Evolutionary conservation across 2,113 vertebrate species (phyloP), one percentile per base, ranked within the genome.

Genomic region (Trochalopteron elliotii): DNA sequence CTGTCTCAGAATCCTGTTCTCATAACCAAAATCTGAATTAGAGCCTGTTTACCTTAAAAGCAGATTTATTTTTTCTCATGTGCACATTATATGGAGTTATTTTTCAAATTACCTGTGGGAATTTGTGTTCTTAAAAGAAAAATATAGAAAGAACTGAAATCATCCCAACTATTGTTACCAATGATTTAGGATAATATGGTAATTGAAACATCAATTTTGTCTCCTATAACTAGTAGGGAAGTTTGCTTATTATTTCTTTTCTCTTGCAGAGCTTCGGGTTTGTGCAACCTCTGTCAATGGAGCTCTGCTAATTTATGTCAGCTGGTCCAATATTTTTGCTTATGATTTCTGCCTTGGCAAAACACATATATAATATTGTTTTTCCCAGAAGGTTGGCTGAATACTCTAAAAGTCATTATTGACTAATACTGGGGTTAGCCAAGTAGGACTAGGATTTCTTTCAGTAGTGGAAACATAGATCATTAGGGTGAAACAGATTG

Each of bases 311-410:
- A 91, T 92, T 89, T 94, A 22, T 92, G 37, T 82, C 93, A 93
- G 83, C 89, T 94, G 91, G 53, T 87, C 74, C 93, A 56, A 50
- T 93, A 93, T 71, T 92, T 93, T 91, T 95, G 65, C 70, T 89
- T 91, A 93, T 68, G 78, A 81, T 68, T 94, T 84, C 87, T 93
- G 80, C 65, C 53, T 93, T 94, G 87, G 83, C 74, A 94, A 75
- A 82, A 79, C 57, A 49, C 37, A 23, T 79, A 78, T 68, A 70
- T 53, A 92, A 65, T 57, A 83, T 42, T 92, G 31, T 93, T 95
- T 92, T 92, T 56, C 86, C 76, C 83, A 70, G 64, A 90, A 83
- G 76, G 45, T 56, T 86, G 79, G 55, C 63, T 74, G 55, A 59
- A 67, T 93, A 37, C 17, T 90, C 53, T 57, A 52, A 10, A 74